These are phyloP conservation scores for Chaenodraco wilsoni DNA, from an alignment of 2,797 vertebrate genomes.

Conservation along the genomic window DNA sequence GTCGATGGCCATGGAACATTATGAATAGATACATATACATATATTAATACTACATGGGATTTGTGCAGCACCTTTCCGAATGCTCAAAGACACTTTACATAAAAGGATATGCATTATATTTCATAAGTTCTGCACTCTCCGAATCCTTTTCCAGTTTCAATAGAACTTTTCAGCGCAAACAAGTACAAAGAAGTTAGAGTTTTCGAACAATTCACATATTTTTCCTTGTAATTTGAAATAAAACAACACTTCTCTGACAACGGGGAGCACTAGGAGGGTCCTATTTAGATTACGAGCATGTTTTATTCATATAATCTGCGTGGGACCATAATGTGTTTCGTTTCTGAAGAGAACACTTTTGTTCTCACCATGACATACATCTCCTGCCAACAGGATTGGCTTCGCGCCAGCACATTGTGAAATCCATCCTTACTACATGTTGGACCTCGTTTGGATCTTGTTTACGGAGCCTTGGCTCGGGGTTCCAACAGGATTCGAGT, in stretches of 20 bases:
- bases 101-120: no score
- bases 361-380: slow-evolving; percentile 31
- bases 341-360: slow-evolving; percentile 40
- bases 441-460: slow-evolving; percentile 2
- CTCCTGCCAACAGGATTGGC: slow-evolving; percentile 15
- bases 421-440: slow-evolving; percentile 38
- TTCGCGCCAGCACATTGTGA: slow-evolving; percentile 46
- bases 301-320: slow-evolving; percentile 38
- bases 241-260: not conserved
- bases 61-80: no score
- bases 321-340: slow-evolving; percentile 18
- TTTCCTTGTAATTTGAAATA: not conserved
- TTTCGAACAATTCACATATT: no score
- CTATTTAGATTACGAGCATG: not conserved
- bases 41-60: no score
- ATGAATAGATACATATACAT: no score
- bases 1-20: no score
- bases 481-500: not conserved
- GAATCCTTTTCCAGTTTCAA: no score
- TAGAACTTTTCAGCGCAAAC: no score
- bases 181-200: not conserved
- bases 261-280: slow-evolving; percentile 1
- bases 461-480: not conserved
- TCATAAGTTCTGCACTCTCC: no score
- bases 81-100: no score